Evolutionary conservation across 2,797 vertebrate genomes (phyloP).

Genomic region (Lacerta viridis): DNA sequence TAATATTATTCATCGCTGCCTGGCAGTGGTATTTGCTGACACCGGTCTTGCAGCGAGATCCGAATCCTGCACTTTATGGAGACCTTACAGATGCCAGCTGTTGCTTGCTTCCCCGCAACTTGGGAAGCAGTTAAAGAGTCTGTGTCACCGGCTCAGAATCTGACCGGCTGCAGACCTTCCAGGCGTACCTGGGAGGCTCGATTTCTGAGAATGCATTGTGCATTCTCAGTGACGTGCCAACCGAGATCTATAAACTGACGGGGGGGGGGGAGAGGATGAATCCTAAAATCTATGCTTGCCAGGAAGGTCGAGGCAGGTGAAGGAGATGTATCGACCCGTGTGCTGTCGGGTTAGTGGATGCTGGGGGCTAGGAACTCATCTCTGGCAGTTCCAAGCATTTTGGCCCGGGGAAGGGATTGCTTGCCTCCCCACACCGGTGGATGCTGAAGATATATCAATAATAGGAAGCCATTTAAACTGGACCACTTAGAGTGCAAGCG

Average conservation of each 20-base stretch:
- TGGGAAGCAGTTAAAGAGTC: background rate
- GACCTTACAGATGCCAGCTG: background rate
- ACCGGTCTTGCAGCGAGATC: too few relatives aligned
- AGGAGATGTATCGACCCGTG: slow-evolving; percentile 70
- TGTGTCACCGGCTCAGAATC: slow-evolving; percentile 2
- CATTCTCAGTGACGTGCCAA: slow-evolving; percentile 69
- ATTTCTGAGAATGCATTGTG: slow-evolving; percentile 75
- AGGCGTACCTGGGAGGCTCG: slow-evolving; percentile 50
- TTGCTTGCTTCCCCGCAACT: too few relatives aligned
- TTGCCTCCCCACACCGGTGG: background rate
- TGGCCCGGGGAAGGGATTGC: slow-evolving; percentile 64
- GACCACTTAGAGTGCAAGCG: slow-evolving; percentile 1
- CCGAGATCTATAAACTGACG: slow-evolving; percentile 75
- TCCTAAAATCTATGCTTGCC: slow-evolving; percentile 76
- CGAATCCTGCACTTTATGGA: background rate
- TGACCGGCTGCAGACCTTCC: slow-evolving; percentile 46
- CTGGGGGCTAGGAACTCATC: slow-evolving; percentile 63
- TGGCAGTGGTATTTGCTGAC: background rate
- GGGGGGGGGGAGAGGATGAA: slow-evolving; percentile 60
- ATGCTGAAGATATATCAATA: slow-evolving; percentile 74
- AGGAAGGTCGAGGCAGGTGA: slow-evolving; percentile 75
- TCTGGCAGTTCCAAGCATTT: slow-evolving; percentile 68
- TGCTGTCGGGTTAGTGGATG: slow-evolving; percentile 60
- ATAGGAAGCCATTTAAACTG: slow-evolving; percentile 76
- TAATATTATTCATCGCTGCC: background rate